Conservation (phyloP, 2,797 vertebrate species). For the Pseudocheirus occidentalis region DNA sequence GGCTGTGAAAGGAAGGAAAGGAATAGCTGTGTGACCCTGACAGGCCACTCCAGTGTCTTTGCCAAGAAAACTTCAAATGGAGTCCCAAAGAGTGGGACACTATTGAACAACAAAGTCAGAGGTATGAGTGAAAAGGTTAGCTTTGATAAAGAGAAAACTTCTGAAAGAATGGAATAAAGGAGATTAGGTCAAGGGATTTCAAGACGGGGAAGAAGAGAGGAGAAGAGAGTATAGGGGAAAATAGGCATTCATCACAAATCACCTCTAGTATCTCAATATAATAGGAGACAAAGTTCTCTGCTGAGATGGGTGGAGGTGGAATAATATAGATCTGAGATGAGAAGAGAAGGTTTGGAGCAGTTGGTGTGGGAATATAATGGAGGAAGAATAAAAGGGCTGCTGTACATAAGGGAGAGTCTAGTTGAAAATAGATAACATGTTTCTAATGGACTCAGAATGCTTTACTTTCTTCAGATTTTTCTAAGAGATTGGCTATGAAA, state of each 20-base stretch:
- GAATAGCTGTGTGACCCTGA: neutral
- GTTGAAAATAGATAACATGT: neutral
- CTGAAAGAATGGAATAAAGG: neutral
- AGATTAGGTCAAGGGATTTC: neutral
- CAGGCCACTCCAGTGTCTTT: neutral
- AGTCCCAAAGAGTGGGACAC: neutral
- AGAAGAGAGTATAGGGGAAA: neutral
- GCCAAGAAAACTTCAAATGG: neutral
- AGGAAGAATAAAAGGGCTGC: neutral
- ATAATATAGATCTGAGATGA: neutral
- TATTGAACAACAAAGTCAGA: neutral
- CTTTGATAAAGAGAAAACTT: neutral
- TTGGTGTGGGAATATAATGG: neutral
- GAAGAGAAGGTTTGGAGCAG: neutral
- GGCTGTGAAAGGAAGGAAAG: neutral
- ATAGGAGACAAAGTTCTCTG: neutral
- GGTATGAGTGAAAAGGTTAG: neutral
- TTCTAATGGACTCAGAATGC: neutral
- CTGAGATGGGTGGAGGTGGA: neutral
- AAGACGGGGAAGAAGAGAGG: neutral
- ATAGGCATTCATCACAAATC: neutral
- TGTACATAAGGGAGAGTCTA: neutral
- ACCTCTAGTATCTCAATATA: neutral
- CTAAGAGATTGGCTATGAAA: too few species aligned
- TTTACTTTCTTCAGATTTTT: neutral